phyloP scores from a whole-genome alignment of 2,888 invertebrate species.

The Hermodice carunculata region DNA sequence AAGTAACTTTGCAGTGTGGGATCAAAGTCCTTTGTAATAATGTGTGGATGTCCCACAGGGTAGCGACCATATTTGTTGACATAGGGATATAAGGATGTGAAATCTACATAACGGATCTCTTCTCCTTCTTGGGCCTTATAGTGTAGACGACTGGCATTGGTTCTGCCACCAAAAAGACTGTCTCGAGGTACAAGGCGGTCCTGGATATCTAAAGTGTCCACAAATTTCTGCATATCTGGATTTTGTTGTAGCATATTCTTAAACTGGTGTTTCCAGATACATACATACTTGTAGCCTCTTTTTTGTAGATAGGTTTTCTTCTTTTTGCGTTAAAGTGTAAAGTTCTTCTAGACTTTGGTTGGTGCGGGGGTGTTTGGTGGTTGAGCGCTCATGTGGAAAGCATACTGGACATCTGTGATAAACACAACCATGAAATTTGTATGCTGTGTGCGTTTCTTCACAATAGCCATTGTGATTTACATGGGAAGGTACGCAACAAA shows the following conservation, averaged over 20 bases:
- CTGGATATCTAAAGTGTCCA: conserved; percentile 26
- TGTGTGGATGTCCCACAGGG: conserved; percentile 48
- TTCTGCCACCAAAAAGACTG: conserved; percentile 51
- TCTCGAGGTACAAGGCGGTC: conserved; percentile 46
- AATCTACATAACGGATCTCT: conserved; percentile 46
- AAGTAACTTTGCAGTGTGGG: conserved; percentile 39
- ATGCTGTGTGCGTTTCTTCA: background rate
- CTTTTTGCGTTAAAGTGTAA: background rate
- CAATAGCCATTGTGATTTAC: background rate
- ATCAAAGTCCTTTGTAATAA: conserved; percentile 46
- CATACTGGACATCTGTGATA: background rate
- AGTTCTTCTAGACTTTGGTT: background rate
- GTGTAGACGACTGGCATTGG: conserved; percentile 46
- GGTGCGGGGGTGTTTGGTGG: background rate
- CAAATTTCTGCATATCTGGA: conserved; percentile 10
- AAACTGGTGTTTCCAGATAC: background rate
- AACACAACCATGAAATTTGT: background rate
- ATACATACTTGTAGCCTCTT: background rate
- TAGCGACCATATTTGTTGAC: conserved; percentile 45
- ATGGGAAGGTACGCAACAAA: too few species aligned
- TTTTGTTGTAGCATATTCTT: background rate
- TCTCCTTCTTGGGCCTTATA: conserved; percentile 37
- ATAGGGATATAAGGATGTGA: conserved; percentile 49
- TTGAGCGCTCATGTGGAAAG: background rate
- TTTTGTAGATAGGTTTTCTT: background rate